phyloP scores from a whole-genome alignment of 2,888 invertebrate species.

The Folsomia manolachei region DNA sequence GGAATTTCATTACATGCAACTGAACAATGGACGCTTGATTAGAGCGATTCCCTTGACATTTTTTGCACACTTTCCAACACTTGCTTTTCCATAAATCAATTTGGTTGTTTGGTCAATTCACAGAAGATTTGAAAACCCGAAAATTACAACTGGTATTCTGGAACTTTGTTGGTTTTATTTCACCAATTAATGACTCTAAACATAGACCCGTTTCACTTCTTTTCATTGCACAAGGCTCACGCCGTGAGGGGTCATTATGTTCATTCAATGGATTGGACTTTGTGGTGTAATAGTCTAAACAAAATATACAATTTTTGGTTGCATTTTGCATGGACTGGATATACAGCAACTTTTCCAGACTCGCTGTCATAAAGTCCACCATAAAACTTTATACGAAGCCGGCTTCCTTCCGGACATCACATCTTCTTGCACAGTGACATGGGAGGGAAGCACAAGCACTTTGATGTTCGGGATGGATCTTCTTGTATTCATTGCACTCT shows the following conservation, averaged over 20 bases:
- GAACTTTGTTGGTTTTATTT: too few relatives aligned
- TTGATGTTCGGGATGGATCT: not conserved
- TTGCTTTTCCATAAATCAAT: too few relatives aligned
- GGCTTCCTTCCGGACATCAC: conserved; percentile 6
- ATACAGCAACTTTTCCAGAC: not conserved
- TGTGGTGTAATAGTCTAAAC: not conserved
- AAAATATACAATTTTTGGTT: not conserved
- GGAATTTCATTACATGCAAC: too few relatives aligned
- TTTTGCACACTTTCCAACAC: not conserved
- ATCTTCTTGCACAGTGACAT: not conserved
- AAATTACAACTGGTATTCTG: too few relatives aligned
- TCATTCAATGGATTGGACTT: too few relatives aligned
- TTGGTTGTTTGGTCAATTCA: not conserved
- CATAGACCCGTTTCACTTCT: too few relatives aligned
- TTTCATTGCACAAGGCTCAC: not conserved
- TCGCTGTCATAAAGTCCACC: not conserved
- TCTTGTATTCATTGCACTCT: not conserved
- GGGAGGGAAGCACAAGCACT: too few relatives aligned
- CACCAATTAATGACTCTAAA: too few relatives aligned
- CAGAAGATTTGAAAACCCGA: too few relatives aligned
- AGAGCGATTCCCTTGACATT: too few relatives aligned
- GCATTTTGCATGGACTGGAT: not conserved
- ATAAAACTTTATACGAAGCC: conserved; percentile 4
- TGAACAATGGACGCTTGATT: too few relatives aligned
- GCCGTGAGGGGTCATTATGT: too few relatives aligned